Base-by-base conservation (phyloP, 2,888 invertebrate genomes). In the Athalia circularis region DNA sequence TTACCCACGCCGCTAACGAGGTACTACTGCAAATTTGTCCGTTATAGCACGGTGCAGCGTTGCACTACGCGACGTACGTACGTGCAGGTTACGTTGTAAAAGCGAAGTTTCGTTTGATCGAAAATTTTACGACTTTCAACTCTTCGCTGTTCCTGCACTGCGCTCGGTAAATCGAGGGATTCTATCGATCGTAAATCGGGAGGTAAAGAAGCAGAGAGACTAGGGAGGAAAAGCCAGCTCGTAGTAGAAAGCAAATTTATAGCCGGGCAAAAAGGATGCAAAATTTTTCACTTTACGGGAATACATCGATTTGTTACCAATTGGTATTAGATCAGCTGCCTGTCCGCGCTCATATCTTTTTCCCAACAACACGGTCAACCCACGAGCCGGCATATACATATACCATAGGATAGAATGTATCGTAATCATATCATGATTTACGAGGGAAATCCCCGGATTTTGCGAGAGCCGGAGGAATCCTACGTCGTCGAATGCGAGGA, bases 371-470 rank as follows among this genome's bases (percentile, higher is more conserved):
- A 47, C 47, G 72, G 72, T 59, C 59, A 65, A 64, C 13, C 62
- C 75, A 45, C 15, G 7, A 13, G 13, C 48, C 13, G 48, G 47
- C 65, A 15, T 45, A 0, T 45, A n/a, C 11, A 11, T 45, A 45
- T 29, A 11, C 48, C 15, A 43, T 62, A 4, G 76, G 76, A 9
- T 52, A 50, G 74, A 65, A 74, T 65, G 78, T 72, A 64, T 78
- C 78, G 74, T 78, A 78, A 78, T 78, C 78, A 72, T 72, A 78
- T 78, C 74, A 61, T 78, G 78, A 78, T 78, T 78, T 78, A 78
- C 78, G 78, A 65, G 75, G 72, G 81, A 80, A 78, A 79, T 81
- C 74, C 78, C 72, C 79, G 75, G 79, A 77, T 75, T 75, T 75
- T 50, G 50, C 9, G 48, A 62, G n/a, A 50, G 75, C 62, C 52